A percentile compares a stretch with the other conserved stretches of the same genome.
These are phyloP conservation scores for Ormyrus thymus DNA, from an alignment of 2,888 invertebrate genomes.

Conservation along the genomic window DNA sequence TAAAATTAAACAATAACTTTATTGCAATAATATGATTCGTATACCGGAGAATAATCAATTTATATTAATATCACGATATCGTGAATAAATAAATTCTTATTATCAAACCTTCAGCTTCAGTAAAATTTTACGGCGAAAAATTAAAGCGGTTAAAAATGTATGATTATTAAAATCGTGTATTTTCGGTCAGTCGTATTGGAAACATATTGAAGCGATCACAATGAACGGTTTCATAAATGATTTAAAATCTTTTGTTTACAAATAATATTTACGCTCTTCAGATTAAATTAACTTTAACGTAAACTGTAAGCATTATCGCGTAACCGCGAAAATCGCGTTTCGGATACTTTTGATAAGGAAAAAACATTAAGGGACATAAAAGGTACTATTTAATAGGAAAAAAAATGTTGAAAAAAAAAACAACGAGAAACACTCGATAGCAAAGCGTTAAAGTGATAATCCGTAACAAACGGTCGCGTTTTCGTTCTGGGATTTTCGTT, in stretches of 20 bases:
- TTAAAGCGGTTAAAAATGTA: neutral
- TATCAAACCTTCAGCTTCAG: no score
- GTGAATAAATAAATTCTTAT: no score
- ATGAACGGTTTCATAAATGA: no score
- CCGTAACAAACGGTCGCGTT: conserved; percentile 64
- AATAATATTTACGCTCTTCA: conserved; percentile 18
- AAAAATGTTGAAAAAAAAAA: conserved; percentile 56
- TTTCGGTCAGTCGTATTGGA: no score
- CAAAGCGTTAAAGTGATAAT: conserved; percentile 74
- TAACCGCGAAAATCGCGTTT: conserved; percentile 10
- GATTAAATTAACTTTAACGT: conserved; percentile 7
- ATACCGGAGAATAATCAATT: no score
- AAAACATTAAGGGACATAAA: conserved; percentile 47
- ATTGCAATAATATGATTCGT: no score
- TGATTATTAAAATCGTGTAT: neutral
- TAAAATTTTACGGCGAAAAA: no score
- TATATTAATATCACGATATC: no score
- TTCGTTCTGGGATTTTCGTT: conserved; percentile 51
- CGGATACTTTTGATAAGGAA: conserved; percentile 41
- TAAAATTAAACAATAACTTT: no score
- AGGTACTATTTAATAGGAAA: conserved; percentile 48
- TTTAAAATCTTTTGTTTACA: no score
- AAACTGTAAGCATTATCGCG: neutral
- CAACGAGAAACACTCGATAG: conserved; percentile 69
- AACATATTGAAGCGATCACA: no score